Evolutionary conservation across 2,888 invertebrate species (phyloP), one percentile per base, ranked within the genome.

Genomic region (Nymphalis polychloros): DNA sequence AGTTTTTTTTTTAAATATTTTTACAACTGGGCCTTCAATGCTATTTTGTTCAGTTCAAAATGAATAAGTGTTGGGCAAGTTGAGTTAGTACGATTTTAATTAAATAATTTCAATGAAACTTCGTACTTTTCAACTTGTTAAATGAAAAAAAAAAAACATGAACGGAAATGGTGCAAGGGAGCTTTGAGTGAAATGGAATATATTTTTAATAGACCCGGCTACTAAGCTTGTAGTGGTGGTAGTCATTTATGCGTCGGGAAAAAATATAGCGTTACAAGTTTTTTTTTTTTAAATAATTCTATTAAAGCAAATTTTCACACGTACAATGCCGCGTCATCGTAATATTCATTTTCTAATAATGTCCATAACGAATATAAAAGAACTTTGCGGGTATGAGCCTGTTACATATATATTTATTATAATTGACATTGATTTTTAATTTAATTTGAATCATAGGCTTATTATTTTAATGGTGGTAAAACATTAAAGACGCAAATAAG

Each of bases 61-160:
- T 17, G 53, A 53, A 20, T 50, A n/a, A 55, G 31, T 55, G 55
- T 55, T 55, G 55, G 19, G n/a, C 47, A 47, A 27, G 49, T n/a
- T 50, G 49, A 53, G 50, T 52, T 50, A 8, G 23, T 53, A 62
- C 62, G 31, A 52, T 41, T 62, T 62, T 62, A 63, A 63, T 63
- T 17, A 55, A 55, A n/a, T 53, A 63, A 53, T 41, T 63, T 41
- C 35, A 63, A 63, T 23, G 63, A 47, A 62, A 35, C 19, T 53
- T 53, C 41, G 6, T 41, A 53, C 6, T 63, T 31, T 49, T 23
- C 20, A 46, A 55, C 46, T 46, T 46, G 63, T 41, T 57, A 41
- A 41, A 35, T 57, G 53, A 53, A 53, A 23, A 41, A 57, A 41
- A 57, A 57, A 41, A 27, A 17, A 27, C n/a, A 13, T 41, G 57